Base-by-base conservation (phyloP, 64 coral and sea anemone species). In the Catalaphyllia jardinei region DNA sequence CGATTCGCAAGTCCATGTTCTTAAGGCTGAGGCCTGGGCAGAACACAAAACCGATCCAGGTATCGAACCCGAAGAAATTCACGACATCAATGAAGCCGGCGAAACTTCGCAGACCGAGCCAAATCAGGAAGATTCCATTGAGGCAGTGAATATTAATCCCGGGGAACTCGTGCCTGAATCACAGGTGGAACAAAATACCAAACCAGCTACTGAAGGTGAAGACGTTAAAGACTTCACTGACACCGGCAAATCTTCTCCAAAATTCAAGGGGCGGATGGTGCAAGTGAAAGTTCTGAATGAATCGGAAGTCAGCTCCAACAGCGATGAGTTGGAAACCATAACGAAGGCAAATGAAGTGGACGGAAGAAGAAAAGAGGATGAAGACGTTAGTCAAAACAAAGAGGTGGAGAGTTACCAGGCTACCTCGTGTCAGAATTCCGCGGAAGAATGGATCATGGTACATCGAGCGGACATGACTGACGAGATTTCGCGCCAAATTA, bases 401-500 rank as follows among this genome's bases (percentile, higher is more conserved):
- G 51, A 60, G 6, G n/a, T n/a, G 25, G 22, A 69, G 65, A 69
- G 65, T 69, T 28, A 10, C 22, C 65, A 69, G 25, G n/a, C 22
- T 25, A 10, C 22, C 11, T 69, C 65, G 10, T 69, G 0, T 69
- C 65, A 69, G 65, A 69, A 29, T 69, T 27, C 65, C 25, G 65
- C 12, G 25, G 65, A 62, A 18, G 78, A 29, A 29, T 85, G 81
- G 81, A 71, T 71, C 24, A 15, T 85, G 81, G 81, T 85, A 17
- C 81, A 85, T 15, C 81, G 51, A 18, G 39, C 69, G 19, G 81
- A 85, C 39, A 17, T 85, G 38, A 85, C 38, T 24, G 81, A 85
- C 0, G 81, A 85, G 22, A 50, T 85, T 27, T 16, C 33, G 17
- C 62, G 62, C 2, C 81, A 71, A 24, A 19, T 85, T 35, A 64